Conservation (phyloP, 2,113 vertebrate species). For the Callocephalon fimbriatum region DNA sequence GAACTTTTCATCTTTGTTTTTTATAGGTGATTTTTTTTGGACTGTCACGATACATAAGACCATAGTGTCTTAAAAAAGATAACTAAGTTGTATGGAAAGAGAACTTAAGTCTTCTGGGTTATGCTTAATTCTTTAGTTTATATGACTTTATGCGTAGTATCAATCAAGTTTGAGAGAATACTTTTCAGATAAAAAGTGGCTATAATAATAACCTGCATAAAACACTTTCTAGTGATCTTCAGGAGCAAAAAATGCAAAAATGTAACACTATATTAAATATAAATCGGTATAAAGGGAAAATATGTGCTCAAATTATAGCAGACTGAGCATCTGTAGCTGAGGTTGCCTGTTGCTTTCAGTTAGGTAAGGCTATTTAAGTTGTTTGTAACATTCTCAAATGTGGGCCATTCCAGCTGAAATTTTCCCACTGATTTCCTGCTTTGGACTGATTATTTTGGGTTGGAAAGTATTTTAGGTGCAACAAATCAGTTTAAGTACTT, state of each 20-base stretch:
- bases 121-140: not conserved
- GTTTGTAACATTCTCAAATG: not conserved
- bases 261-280: not conserved
- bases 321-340: not conserved
- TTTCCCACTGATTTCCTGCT: not conserved
- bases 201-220: not conserved
- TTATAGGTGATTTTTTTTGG: not conserved
- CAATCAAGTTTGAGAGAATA: not conserved
- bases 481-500: not conserved
- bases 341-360: not conserved
- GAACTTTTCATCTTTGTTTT: not conserved
- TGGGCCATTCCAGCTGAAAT: not conserved
- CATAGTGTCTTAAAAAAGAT: not conserved
- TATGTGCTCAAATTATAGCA: not conserved
- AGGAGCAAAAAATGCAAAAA: not conserved
- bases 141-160: not conserved
- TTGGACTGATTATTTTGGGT: not conserved
- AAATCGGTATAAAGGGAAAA: not conserved
- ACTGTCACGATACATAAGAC: not conserved
- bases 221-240: not conserved
- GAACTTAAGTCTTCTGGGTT: not conserved
- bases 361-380: not conserved
- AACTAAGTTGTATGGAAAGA: not conserved
- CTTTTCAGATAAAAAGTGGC: not conserved
- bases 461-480: not conserved